Conservation (phyloP, 2,888 invertebrate genomes). For the Spialia ferax region DNA sequence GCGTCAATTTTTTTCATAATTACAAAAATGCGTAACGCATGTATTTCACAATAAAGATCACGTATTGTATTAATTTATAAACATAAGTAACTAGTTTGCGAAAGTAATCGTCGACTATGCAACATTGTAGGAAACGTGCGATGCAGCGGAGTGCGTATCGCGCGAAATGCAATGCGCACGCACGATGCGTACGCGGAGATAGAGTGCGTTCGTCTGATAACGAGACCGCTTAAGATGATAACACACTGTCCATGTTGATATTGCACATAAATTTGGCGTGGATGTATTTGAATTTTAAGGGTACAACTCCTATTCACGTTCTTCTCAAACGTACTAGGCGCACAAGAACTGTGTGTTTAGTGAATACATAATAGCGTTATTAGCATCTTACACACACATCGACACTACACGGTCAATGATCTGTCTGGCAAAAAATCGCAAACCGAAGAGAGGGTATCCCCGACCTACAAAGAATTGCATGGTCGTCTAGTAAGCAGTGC, state of each 20-base stretch:
- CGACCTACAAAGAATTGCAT: constrained; percentile 76
- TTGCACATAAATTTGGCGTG: constrained; percentile 44
- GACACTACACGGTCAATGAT: constrained; percentile 54
- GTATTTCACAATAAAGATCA: constrained; percentile 74
- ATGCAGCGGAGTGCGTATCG: constrained; percentile 63
- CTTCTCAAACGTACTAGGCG: constrained; percentile 26
- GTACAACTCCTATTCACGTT: constrained; percentile 1
- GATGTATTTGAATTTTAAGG: background rate
- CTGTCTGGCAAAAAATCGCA: constrained; percentile 64
- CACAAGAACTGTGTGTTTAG: background rate
- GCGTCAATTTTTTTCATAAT: constrained; percentile 56
- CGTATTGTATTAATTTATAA: constrained; percentile 72
- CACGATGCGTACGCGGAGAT: constrained; percentile 74
- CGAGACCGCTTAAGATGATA: constrained; percentile 62
- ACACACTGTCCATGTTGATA: constrained; percentile 52
- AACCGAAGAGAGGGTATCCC: constrained; percentile 71
- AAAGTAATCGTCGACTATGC: constrained; percentile 73
- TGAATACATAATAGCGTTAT: background rate
- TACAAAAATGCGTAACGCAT: constrained; percentile 78
- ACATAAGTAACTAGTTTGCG: constrained; percentile 75
- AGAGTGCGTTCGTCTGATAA: constrained; percentile 76
- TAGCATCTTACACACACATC: constrained; percentile 32
- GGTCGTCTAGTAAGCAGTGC: constrained; percentile 58
- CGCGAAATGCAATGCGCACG: constrained; percentile 77
- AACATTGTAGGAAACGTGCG: constrained; percentile 68